These are phyloP conservation scores for Pantherophis alleghaniensis DNA, from an alignment of 2,797 vertebrate genomes.

Conservation along the genomic window DNA sequence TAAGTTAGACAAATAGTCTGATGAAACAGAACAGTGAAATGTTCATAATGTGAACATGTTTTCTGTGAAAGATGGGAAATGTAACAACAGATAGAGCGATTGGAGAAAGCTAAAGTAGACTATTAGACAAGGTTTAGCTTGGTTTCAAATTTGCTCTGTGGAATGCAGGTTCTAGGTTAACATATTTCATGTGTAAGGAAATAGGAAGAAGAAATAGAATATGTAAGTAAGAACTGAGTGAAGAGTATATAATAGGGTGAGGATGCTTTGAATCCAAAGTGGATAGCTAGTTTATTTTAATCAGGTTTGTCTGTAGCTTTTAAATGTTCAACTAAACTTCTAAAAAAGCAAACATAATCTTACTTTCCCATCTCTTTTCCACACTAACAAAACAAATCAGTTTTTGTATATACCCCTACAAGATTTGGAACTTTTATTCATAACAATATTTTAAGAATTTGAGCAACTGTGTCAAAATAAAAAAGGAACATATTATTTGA, in stretches of 20 bases:
- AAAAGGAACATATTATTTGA: not conserved
- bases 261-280: not conserved
- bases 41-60: not conserved
- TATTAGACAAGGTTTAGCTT: not conserved
- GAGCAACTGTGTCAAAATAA: slow-evolving; percentile 23
- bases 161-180: not conserved
- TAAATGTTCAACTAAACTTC: not conserved
- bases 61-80: not conserved
- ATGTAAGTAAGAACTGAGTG: not conserved
- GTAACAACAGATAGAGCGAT: not conserved
- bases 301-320: not conserved
- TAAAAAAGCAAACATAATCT: not conserved
- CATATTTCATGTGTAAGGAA: not conserved
- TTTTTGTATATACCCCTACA: slow-evolving; percentile 17
- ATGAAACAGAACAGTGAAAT: not conserved
- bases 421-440: slow-evolving; percentile 7
- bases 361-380: not conserved
- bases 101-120: not conserved
- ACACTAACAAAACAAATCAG: not conserved
- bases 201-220: not conserved
- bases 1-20: not conserved
- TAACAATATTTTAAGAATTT: slow-evolving; percentile 30
- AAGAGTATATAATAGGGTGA: not conserved
- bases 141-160: not conserved
- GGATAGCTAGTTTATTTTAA: not conserved